Conservation (phyloP, 1,140 invertebrate species). For the Camponotus floridanus region DNA sequence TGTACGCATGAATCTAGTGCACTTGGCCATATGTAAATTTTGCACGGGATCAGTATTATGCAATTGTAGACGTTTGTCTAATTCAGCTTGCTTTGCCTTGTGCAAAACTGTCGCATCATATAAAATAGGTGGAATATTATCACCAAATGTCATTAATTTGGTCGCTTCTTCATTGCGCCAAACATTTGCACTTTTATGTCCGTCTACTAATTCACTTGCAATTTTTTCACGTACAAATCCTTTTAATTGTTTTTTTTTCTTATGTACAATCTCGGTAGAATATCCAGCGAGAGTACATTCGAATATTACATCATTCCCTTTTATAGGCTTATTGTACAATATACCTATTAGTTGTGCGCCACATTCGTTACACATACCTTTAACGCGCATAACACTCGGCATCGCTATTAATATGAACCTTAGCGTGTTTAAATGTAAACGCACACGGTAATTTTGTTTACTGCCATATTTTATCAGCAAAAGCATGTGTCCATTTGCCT, state of each 20-base stretch:
- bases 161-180: neutral
- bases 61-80: neutral
- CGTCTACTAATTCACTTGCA: neutral
- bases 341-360: neutral
- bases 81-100: neutral
- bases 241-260: neutral
- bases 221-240: neutral
- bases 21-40: neutral
- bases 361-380: neutral
- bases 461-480: neutral
- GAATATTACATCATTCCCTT: neutral
- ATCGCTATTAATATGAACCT: neutral
- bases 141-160: slow-evolving; percentile 4
- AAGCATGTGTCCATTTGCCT: neutral
- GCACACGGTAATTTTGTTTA: neutral
- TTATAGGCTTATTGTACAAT: neutral
- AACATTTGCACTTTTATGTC: neutral
- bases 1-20: neutral
- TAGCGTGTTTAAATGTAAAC: neutral
- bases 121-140: neutral
- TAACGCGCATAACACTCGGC: slow-evolving; percentile 4
- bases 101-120: neutral
- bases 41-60: neutral
- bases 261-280: neutral
- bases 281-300: neutral